A percentile compares a stretch with the other conserved stretches of the same genome.
Evolutionary conservation across 2,888 invertebrate genomes (phyloP).

Genomic region (Oscheius sp.): DNA sequence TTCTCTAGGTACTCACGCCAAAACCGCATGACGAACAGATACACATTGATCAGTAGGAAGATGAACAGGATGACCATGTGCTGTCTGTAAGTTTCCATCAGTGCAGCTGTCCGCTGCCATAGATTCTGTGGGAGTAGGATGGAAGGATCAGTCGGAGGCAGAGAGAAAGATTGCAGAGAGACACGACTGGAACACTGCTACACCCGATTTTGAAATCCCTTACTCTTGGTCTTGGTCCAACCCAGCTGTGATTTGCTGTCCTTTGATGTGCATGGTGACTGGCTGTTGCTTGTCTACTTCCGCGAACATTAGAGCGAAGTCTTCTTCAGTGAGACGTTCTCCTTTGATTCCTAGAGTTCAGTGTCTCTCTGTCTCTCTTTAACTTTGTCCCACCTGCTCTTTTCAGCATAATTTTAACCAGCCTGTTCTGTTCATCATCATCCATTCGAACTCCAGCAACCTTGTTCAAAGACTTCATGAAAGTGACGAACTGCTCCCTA

Average conservation of each 20-base stretch:
- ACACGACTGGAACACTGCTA: conserved; percentile 59
- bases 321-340: conserved; percentile 61
- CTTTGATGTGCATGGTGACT: conserved; percentile 70
- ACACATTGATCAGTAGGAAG: conserved; percentile 92
- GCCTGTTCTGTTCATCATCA: conserved; percentile 43
- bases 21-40: conserved; percentile 92
- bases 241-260: conserved; percentile 61
- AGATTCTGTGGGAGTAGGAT: conserved; percentile 4
- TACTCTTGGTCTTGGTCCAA: neutral
- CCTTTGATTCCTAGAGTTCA: conserved; percentile 52
- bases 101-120: conserved; percentile 77
- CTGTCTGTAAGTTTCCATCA: conserved; percentile 90
- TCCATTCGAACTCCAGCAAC: conserved; percentile 69
- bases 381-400: conserved; percentile 39
- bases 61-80: conserved; percentile 94
- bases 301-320: conserved; percentile 69
- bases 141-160: conserved; percentile 41
- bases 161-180: conserved; percentile 70
- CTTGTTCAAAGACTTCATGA: conserved; percentile 78
- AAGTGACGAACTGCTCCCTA: conserved; percentile 90
- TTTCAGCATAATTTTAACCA: conserved; percentile 55
- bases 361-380: neutral
- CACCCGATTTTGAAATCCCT: too few relatives aligned
- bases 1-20: conserved; percentile 80
- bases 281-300: conserved; percentile 62